Conservation (phyloP, 2,797 vertebrate species). For the Sebastes miniatus region DNA sequence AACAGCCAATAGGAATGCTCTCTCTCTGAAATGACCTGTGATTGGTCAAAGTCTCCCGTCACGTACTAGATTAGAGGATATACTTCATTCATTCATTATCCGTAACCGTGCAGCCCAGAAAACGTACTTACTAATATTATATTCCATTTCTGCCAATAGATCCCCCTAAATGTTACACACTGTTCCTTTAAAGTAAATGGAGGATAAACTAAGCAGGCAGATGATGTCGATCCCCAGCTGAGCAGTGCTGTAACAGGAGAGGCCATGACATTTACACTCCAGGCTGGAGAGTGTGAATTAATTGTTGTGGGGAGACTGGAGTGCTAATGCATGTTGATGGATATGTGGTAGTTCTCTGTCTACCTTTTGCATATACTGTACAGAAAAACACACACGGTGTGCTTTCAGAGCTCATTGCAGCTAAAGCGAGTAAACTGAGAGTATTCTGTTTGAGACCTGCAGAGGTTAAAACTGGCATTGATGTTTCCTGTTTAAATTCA, state of each 20-base stretch:
- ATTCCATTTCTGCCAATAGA: too few species aligned
- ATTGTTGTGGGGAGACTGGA: background rate
- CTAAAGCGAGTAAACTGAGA: background rate
- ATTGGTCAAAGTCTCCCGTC: too few species aligned
- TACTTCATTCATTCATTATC: too few species aligned
- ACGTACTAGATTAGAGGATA: too few species aligned
- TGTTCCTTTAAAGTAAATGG: background rate
- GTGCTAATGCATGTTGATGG: background rate
- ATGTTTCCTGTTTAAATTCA: constrained; percentile 5
- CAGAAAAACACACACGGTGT: background rate
- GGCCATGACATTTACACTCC: background rate
- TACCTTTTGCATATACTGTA: background rate
- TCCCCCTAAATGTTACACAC: too few species aligned
- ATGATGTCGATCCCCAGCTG: background rate
- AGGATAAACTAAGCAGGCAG: background rate
- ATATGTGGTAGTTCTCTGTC: background rate
- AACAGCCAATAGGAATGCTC: too few species aligned
- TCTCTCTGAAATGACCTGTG: too few species aligned
- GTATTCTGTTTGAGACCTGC: background rate
- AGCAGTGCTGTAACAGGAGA: background rate
- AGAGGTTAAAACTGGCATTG: background rate
- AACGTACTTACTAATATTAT: too few species aligned
- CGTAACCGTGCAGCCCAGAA: too few species aligned
- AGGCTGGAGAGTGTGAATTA: background rate
- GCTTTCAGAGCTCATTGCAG: background rate